Base-by-base conservation (phyloP, 2,113 vertebrate genomes). In the Pyxicephalus adspersus region DNA sequence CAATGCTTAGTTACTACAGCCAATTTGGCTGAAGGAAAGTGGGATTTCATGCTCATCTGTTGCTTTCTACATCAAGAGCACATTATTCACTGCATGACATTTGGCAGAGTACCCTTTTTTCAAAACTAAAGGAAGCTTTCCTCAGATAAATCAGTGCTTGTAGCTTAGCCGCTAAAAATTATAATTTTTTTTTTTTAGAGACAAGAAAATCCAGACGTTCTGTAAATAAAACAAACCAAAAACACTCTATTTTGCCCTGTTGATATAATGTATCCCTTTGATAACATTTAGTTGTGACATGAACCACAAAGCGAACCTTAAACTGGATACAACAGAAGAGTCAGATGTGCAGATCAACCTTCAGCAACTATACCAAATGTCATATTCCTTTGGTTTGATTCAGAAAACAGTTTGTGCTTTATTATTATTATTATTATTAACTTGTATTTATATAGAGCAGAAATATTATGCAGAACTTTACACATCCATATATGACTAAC, bases 201-300 rank as follows among this genome's bases (percentile, higher is more conserved):
- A 90, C 89, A 91, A 93, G 87, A 89, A 89, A 91, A 91, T 88
- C 89, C 88, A 91, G 91, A 16, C 19, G 64, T 89, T 90, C 87
- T 89, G 90, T 90, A 91, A 89, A n/a, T n/a, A n/a, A 87, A 94
- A 92, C 92, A 92, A 93, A 91, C 93, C 91, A 94, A 93, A 93
- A 92, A 90, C 92, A 91, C 93, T 91, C 90, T 89, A 89, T 89
- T 87, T 91, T 92, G 92, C 92, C 91, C 91, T 87, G 87, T 89
- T 93, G 92, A 93, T 92, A 90, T 84, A 84, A 83, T 86, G 93
- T 89, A 88, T 90, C 90, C 88, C 86, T 89, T 90, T 91, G 91
- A 90, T 92, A 90, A 93, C 93, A 92, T 5, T 77, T 90, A 89
- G 92, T 94, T 94, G 93, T 45, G 9, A 45, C 38, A 13, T 45